A percentile compares a stretch with the other conserved stretches of the same genome.
Conservation (phyloP, 2,113 vertebrate genomes). For the Megaceryle maxima region DNA sequence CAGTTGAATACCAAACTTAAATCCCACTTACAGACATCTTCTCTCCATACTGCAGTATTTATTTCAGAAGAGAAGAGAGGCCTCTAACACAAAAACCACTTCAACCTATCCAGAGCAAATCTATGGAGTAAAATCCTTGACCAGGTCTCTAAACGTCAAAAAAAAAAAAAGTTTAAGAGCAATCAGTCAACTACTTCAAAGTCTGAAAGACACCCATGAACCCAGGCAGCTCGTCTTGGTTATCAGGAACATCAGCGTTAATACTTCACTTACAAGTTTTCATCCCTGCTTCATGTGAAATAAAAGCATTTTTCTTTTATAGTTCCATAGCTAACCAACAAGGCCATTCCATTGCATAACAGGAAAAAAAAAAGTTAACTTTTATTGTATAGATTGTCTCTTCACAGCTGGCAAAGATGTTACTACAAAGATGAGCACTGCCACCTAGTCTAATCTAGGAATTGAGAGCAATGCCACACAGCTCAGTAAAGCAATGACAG, state of each 20-base stretch:
- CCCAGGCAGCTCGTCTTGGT: background rate
- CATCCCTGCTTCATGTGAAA: background rate
- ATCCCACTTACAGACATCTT: background rate
- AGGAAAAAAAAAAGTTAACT: background rate
- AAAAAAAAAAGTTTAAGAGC: background rate
- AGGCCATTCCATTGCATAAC: background rate
- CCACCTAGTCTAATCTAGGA: background rate
- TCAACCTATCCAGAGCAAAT: background rate
- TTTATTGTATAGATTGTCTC: background rate
- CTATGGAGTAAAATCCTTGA: background rate
- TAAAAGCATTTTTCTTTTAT: background rate
- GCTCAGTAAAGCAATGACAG: background rate
- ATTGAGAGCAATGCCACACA: background rate
- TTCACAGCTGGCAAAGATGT: background rate
- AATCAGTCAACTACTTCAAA: background rate
- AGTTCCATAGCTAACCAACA: background rate
- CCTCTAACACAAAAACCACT: background rate
- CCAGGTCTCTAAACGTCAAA: background rate
- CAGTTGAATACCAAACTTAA: background rate
- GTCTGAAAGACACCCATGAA: background rate
- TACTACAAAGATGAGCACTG: background rate
- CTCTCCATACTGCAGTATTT: background rate
- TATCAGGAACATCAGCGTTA: background rate
- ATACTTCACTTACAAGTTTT: background rate
- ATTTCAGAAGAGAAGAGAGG: background rate